Conservation (phyloP, 2,888 invertebrate genomes). For the Parnassius glacialis region DNA sequence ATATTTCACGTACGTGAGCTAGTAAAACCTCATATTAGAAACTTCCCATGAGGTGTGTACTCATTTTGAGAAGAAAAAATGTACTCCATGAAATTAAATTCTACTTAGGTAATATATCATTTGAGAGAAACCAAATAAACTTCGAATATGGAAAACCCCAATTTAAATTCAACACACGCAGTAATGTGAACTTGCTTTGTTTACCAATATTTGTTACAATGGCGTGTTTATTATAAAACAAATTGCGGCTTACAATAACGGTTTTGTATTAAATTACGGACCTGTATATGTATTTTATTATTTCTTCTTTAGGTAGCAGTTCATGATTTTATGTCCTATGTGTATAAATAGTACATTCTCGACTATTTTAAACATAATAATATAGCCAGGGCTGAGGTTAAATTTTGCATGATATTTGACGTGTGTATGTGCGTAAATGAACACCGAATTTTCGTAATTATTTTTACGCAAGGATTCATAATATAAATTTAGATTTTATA, state of each 20-base stretch:
- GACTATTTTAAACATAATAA: too few species aligned
- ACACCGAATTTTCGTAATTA: too few species aligned
- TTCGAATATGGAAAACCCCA: slow-evolving; percentile 20
- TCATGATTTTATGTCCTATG: not conserved
- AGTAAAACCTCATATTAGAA: too few species aligned
- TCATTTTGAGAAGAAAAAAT: not conserved
- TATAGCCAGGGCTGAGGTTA: too few species aligned
- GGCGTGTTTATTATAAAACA: slow-evolving; percentile 11
- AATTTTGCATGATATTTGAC: too few species aligned
- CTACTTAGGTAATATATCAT: slow-evolving; percentile 17
- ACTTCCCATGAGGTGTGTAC: too few species aligned
- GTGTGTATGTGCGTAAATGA: too few species aligned
- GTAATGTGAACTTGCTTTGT: slow-evolving; percentile 22
- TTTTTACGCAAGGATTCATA: too few species aligned
- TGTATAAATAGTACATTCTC: slow-evolving; percentile 1
- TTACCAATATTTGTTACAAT: slow-evolving; percentile 18
- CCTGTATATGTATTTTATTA: not conserved
- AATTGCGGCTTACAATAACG: slow-evolving; percentile 6
- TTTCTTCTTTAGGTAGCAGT: not conserved
- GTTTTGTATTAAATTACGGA: not conserved
- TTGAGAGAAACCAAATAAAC: slow-evolving; percentile 18
- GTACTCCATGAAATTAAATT: not conserved
- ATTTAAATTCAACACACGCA: slow-evolving; percentile 21
- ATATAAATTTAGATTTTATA: too few species aligned
- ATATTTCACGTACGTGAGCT: too few species aligned